These are phyloP conservation scores for Patiria miniata DNA, from an alignment of 35 echinoderm and acorn worm species.

Conservation along the genomic window DNA sequence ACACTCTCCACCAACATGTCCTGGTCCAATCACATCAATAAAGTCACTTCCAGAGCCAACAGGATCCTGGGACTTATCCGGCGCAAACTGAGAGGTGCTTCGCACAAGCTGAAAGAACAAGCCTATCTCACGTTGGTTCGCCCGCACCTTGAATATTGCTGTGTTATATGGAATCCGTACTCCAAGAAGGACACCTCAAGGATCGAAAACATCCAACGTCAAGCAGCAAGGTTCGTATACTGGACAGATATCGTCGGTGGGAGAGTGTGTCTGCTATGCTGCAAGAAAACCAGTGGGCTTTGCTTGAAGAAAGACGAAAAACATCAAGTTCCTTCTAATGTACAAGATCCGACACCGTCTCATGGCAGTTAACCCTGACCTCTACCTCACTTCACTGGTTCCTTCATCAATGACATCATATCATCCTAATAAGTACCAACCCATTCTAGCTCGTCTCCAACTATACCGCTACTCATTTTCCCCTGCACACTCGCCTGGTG, in stretches of 20 bases:
- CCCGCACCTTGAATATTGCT: conserved; percentile 46
- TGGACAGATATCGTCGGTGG: conserved; percentile 5
- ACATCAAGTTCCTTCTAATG: not conserved
- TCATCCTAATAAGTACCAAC: conserved; percentile 14
- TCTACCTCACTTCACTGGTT: conserved; percentile 28
- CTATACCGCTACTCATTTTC: conserved; percentile 4
- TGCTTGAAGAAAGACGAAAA: conserved; percentile 20
- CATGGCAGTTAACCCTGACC: not conserved
- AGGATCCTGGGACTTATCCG: not conserved
- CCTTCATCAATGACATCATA: not conserved
- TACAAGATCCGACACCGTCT: conserved; percentile 21
- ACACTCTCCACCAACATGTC: conserved; percentile 21
- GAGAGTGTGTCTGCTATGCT: conserved; percentile 39
- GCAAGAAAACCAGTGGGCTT: conserved; percentile 11
- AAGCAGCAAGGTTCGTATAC: conserved; percentile 53
- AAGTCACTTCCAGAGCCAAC: not conserved
- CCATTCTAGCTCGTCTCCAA: conserved; percentile 4
- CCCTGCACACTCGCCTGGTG: conserved; percentile 33
- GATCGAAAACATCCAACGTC: conserved; percentile 53
- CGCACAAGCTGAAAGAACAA: not conserved
- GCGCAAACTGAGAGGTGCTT: not conserved
- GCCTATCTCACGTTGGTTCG: conserved; percentile 48
- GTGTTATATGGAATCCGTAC: conserved; percentile 36
- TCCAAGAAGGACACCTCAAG: conserved; percentile 19
- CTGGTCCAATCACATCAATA: not conserved